phyloP scores from a whole-genome alignment of 2,113 vertebrate species.

The Hypomesus transpacificus region DNA sequence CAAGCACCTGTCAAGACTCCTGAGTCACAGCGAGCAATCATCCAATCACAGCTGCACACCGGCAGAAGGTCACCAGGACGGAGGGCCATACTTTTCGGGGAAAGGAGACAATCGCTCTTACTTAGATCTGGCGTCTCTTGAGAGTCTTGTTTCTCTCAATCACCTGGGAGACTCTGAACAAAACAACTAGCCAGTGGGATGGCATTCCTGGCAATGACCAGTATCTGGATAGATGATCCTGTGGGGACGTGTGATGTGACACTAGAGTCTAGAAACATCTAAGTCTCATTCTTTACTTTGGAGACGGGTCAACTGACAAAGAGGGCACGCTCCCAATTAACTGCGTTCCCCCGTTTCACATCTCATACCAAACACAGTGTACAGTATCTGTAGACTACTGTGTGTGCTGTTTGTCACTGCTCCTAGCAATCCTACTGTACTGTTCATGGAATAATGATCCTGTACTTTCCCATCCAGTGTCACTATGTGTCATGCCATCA shows the following conservation, averaged over 20 bases:
- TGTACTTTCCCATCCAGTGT: constrained; percentile 33
- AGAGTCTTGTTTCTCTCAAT: neutral
- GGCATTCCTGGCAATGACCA: neutral
- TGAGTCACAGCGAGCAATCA: neutral
- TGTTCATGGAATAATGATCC: neutral
- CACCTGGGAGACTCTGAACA: neutral
- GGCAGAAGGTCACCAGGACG: neutral
- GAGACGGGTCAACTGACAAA: too few relatives aligned
- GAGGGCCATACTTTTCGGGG: neutral
- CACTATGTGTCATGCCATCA: constrained; percentile 35
- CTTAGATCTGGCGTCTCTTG: neutral
- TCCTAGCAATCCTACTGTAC: constrained; percentile 9
- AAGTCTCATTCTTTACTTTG: neutral
- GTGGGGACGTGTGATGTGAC: constrained; percentile 69
- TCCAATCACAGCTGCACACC: neutral
- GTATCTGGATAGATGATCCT: constrained; percentile 38
- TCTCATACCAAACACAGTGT: neutral
- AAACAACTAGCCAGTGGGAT: constrained; percentile 48
- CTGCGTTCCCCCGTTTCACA: too few relatives aligned
- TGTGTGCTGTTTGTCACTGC: constrained; percentile 7
- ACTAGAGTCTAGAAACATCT: constrained; percentile 18
- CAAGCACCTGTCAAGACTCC: constrained; percentile 73
- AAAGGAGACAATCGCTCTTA: neutral
- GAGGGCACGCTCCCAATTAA: too few relatives aligned
- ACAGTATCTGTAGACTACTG: neutral